Base-by-base conservation (phyloP, 1,140 invertebrate species). In the Drosophila insularis region DNA sequence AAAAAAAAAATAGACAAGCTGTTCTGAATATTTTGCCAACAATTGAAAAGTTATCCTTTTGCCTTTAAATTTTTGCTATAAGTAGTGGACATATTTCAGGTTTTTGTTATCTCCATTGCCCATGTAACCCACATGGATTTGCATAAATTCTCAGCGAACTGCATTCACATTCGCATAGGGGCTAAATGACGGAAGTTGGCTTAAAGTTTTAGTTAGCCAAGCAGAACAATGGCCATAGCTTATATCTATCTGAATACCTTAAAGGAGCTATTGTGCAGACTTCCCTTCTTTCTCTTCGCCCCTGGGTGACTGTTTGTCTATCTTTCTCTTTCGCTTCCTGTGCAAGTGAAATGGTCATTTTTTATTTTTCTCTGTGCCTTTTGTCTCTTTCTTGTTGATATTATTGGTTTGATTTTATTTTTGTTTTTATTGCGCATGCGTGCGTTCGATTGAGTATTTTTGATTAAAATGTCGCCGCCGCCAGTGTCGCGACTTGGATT, bases 371-470 rank as follows among this genome's bases (percentile, higher is more conserved):
- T 72, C 61, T 59, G 60, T 60, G 63, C 66, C 27, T 32, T 19
- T 58, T 70, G 39, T 65, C 54, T 63, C 56, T 63, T 59, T 67
- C 62, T 68, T 61, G 72, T 71, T 68, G 82, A 76, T 80, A 89
- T 84, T 78, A 84, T 84, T 68, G 75, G 65, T 81, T 86, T 73
- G 78, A 86, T 86, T 86, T 86, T 72, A 73, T 78, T 89, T 84
- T 74, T 81, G 74, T 89, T 91, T 91, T 91, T 91, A 91, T 91
- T 85, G 89, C 85, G 90, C 89, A 91, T 91, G 90, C 89, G 90
- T 91, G 90, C 85, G 82, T 87, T 91, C 90, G 90, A 91, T 91
- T 91, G 74, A 89, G 80, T 90, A 50, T 84, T 90, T 80, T 90
- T 90, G 89, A 90, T 90, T 90, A 90, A 90, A 90, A 89, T 81